A percentile compares a stretch with the other conserved stretches of the same genome.
Conservation (phyloP, 64 coral and sea anemone genomes). For the Pachyseris speciosa region DNA sequence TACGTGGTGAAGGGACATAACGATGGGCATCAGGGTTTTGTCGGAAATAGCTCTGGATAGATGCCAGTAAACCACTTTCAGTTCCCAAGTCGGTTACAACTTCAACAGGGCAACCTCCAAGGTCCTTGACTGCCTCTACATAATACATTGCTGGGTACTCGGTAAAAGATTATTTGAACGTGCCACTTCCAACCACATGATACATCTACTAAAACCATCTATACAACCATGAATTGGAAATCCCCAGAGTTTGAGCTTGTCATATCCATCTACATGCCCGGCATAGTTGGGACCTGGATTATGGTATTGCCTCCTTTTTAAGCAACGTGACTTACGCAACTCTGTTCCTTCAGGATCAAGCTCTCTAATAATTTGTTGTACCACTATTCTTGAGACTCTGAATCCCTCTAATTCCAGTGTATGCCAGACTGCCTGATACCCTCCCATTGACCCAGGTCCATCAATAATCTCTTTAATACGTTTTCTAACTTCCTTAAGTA, state of each 20-base stretch:
- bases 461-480: slow-evolving; percentile 53
- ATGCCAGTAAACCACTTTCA: slow-evolving; percentile 58
- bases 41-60: slow-evolving; percentile 51
- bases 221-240: no score
- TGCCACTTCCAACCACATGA: slow-evolving; percentile 57
- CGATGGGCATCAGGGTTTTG: slow-evolving; percentile 51
- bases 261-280: slow-evolving; percentile 65
- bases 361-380: slow-evolving; percentile 72
- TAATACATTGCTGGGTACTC: slow-evolving; percentile 48
- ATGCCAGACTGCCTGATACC: slow-evolving; percentile 58
- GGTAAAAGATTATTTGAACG: slow-evolving; percentile 59
- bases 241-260: slow-evolving; percentile 59
- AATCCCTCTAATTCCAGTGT: slow-evolving; percentile 53
- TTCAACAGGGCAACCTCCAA: slow-evolving; percentile 62
- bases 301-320: slow-evolving; percentile 54
- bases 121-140: slow-evolving; percentile 38
- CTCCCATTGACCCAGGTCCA: slow-evolving; percentile 25
- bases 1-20: slow-evolving; percentile 69
- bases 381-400: slow-evolving; percentile 58
- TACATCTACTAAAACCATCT: slow-evolving; percentile 54
- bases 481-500: slow-evolving; percentile 33
- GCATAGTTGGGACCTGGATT: slow-evolving; percentile 66
- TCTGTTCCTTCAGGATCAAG: slow-evolving; percentile 66
- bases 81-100: slow-evolving; percentile 74
- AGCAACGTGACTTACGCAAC: slow-evolving; percentile 13